Evolutionary conservation across 2,113 vertebrate species (phyloP).

Genomic region (Halcyon malimbica): DNA sequence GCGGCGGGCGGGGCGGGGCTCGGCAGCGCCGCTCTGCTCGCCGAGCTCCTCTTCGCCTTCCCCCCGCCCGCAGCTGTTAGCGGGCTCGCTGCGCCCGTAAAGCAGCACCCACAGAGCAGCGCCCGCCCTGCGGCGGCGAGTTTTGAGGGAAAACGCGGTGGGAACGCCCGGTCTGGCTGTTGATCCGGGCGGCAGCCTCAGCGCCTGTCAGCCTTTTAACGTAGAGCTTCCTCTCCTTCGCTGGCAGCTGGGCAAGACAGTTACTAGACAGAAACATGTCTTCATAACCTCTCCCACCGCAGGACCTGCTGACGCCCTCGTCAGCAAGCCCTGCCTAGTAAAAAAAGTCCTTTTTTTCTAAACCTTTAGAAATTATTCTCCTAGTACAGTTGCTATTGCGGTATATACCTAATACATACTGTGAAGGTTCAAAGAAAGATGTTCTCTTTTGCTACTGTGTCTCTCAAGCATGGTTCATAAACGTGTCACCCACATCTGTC

Average conservation of each 20-base stretch:
- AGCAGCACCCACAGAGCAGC: too few species aligned
- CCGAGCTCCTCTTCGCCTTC: background rate
- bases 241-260: background rate
- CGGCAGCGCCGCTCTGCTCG: too few species aligned
- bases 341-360: background rate
- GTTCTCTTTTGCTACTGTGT: background rate
- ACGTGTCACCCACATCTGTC: background rate
- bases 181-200: fast-evolving
- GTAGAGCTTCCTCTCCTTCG: background rate
- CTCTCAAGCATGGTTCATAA: background rate
- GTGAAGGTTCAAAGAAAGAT: background rate
- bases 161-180: too few species aligned
- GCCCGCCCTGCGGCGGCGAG: too few species aligned
- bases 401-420: background rate
- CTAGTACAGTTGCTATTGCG: background rate
- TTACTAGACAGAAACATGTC: background rate
- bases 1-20: too few species aligned
- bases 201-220: too few species aligned
- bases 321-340: background rate
- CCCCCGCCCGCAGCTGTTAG: fast-evolving
- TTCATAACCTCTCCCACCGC: background rate
- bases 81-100: background rate
- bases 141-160: too few species aligned
- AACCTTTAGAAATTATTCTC: background rate
- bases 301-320: fast-evolving